A percentile compares a stretch with the other conserved stretches of the same genome.
Evolutionary conservation across 2,888 invertebrate species (phyloP).

Genomic region (Drosophila melanosoma): DNA sequence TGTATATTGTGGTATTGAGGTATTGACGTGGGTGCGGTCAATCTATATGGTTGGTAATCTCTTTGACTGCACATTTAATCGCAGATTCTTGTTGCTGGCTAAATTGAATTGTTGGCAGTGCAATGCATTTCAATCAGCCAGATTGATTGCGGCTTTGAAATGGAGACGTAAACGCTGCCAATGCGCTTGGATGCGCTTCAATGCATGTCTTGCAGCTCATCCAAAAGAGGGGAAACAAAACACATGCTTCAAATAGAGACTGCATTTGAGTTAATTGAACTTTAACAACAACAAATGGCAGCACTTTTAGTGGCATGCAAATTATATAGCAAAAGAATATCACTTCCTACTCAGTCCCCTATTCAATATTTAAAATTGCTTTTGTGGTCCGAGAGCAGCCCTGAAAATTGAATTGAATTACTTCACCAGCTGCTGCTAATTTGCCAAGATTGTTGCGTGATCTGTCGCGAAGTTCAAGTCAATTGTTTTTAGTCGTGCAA

Average conservation of each 20-base stretch:
- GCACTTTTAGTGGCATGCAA: constrained; percentile 10
- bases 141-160: constrained; percentile 47
- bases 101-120: constrained; percentile 71
- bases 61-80: constrained; percentile 57
- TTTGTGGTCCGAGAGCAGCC: constrained; percentile 33
- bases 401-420: constrained; percentile 47
- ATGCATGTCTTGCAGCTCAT: constrained; percentile 26
- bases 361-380: constrained; percentile 1
- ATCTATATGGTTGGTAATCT: constrained; percentile 56
- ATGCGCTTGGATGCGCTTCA: constrained; percentile 53
- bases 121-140: constrained; percentile 56
- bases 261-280: constrained; percentile 36
- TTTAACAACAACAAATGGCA: constrained; percentile 19
- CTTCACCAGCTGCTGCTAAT: constrained; percentile 16
- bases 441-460: constrained; percentile 51
- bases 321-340: neutral
- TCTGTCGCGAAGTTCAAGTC: constrained; percentile 47
- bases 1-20: constrained; percentile 4
- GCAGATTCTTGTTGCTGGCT: constrained; percentile 56
- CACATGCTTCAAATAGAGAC: constrained; percentile 2
- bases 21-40: constrained; percentile 37
- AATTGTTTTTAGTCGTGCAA: constrained; percentile 36
- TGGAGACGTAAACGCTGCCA: constrained; percentile 13
- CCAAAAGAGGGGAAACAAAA: neutral
- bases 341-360: constrained; percentile 1